These are phyloP conservation scores for Pachypsylla venusta DNA, from an alignment of 1,140 invertebrate species.

Conservation along the genomic window DNA sequence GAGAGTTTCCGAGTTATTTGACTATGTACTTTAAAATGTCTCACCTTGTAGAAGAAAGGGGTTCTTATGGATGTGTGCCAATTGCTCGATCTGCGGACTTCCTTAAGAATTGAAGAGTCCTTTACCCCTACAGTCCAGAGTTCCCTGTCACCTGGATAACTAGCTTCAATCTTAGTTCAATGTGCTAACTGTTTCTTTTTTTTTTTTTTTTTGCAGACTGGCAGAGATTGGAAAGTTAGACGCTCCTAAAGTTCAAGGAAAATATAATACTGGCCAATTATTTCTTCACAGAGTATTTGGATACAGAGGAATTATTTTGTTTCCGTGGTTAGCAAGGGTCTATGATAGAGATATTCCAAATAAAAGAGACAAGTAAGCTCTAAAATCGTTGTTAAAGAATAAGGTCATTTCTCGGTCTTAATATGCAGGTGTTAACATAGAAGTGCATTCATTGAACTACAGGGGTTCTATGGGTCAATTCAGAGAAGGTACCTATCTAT, in stretches of 20 bases:
- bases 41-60: too few species aligned
- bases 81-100: not conserved
- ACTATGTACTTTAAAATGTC: too few species aligned
- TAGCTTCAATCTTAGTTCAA: too few species aligned
- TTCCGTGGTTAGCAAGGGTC: constrained; percentile 87
- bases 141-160: too few species aligned
- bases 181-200: not conserved
- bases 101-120: not conserved
- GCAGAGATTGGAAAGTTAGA: constrained; percentile 68
- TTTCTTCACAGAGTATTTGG: constrained; percentile 92
- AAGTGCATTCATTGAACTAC: too few species aligned
- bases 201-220: constrained; percentile 35
- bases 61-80: too few species aligned
- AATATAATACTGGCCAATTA: constrained; percentile 89
- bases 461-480: too few species aligned
- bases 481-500: too few species aligned
- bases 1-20: too few species aligned
- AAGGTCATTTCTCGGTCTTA: too few species aligned
- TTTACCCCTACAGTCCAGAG: too few species aligned
- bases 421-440: too few species aligned
- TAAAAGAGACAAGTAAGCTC: constrained; percentile 23
- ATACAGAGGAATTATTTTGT: constrained; percentile 86
- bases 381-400: not conserved
- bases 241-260: constrained; percentile 65
- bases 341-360: constrained; percentile 76